These are phyloP conservation scores for Meloidogyne hapla DNA, from an alignment of 1,140 invertebrate genomes.

Conservation along the genomic window DNA sequence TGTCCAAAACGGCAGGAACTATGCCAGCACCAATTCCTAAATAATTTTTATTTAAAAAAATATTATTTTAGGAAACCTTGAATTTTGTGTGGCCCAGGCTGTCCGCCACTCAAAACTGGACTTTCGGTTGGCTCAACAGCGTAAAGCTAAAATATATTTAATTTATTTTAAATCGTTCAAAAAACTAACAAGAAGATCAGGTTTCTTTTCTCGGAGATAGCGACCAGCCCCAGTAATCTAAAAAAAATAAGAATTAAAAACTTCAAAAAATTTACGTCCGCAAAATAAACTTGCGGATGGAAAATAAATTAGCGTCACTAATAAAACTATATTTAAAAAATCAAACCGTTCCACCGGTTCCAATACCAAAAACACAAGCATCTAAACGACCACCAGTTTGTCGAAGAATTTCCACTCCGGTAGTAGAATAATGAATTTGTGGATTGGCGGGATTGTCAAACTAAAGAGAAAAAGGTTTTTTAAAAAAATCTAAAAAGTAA, in stretches of 20 bases:
- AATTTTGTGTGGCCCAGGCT: slow-evolving; percentile 58
- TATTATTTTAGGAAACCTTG: slow-evolving; percentile 40
- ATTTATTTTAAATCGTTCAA: background rate
- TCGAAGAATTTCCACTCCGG: slow-evolving; percentile 61
- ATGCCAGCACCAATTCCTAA: slow-evolving; percentile 57
- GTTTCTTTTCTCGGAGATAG: slow-evolving; percentile 54
- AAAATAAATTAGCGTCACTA: too few relatives aligned
- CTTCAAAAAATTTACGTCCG: too few relatives aligned
- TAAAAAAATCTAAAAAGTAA: background rate
- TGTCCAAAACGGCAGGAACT: slow-evolving; percentile 52
- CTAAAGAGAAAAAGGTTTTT: slow-evolving; percentile 42
- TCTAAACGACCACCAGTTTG: slow-evolving; percentile 61
- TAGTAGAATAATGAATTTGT: slow-evolving; percentile 58
- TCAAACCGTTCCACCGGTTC: slow-evolving; percentile 54
- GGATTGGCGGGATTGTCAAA: slow-evolving; percentile 61
- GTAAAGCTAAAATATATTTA: slow-evolving; percentile 45
- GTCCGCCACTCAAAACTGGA: slow-evolving; percentile 50
- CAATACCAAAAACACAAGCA: slow-evolving; percentile 58
- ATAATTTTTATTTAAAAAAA: slow-evolving; percentile 19
- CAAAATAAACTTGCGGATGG: too few relatives aligned
- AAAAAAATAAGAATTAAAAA: background rate
- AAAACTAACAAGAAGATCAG: slow-evolving; percentile 44
- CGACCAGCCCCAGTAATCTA: slow-evolving; percentile 58
- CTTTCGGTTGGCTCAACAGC: slow-evolving; percentile 59
- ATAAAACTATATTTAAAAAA: background rate